Percentiles rank a stretch among this genome's conserved stretches.
phyloP scores from a whole-genome alignment of 2,113 vertebrate genomes.

The Charadrius vociferus region DNA sequence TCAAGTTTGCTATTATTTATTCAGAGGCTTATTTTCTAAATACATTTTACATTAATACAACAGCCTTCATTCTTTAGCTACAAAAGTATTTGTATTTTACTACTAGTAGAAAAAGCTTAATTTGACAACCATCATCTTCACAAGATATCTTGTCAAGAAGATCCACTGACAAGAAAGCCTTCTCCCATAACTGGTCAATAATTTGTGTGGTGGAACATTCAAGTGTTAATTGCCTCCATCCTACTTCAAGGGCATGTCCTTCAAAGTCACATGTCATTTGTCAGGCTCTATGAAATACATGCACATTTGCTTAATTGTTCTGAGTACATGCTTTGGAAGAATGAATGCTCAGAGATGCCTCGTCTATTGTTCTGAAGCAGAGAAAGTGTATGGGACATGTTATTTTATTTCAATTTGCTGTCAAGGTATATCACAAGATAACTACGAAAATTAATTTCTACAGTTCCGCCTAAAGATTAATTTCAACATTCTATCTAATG shows the following conservation, averaged over 20 bases:
- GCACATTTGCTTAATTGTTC: background rate
- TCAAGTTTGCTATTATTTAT: background rate
- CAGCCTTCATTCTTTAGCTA: background rate
- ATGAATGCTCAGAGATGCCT: background rate
- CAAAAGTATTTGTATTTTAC: background rate
- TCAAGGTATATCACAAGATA: background rate
- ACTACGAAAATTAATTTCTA: background rate
- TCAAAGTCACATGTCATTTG: background rate
- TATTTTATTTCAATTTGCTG: background rate
- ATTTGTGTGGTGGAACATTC: background rate
- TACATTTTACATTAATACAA: background rate
- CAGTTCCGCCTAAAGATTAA: background rate
- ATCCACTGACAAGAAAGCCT: background rate
- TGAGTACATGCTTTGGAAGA: background rate
- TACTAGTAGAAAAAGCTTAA: background rate
- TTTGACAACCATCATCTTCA: background rate
- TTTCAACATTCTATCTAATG: background rate
- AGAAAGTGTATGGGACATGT: background rate
- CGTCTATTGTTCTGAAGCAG: background rate
- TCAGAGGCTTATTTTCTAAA: background rate
- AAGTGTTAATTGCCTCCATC: background rate
- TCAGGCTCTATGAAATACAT: background rate
- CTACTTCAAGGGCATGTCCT: background rate
- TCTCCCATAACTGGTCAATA: background rate
- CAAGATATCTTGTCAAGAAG: background rate